Conservation (phyloP, 2,797 vertebrate genomes). For the Decapterus maruadsi region DNA sequence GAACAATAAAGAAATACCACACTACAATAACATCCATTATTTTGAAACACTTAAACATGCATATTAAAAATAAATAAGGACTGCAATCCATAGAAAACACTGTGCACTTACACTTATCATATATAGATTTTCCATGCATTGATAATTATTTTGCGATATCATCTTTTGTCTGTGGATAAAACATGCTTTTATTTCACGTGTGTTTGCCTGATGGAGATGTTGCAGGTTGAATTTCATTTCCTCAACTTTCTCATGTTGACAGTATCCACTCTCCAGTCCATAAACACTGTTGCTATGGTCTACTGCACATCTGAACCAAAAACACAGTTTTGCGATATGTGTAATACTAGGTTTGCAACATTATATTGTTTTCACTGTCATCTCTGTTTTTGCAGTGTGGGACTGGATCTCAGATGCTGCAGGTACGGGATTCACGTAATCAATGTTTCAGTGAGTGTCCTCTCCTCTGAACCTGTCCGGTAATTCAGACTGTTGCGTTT, state of each 20-base stretch:
- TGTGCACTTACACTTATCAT: too few species aligned
- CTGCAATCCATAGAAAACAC: neutral
- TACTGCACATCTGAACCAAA: neutral
- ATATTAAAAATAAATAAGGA: neutral
- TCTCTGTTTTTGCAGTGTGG: constrained; percentile 81
- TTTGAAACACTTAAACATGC: neutral
- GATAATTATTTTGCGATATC: too few species aligned
- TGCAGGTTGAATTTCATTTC: neutral
- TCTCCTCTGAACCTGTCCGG: neutral
- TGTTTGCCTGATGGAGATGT: too few species aligned
- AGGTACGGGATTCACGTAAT: constrained; percentile 71
- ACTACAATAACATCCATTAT: too few species aligned
- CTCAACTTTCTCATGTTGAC: neutral
- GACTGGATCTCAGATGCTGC: constrained; percentile 85
- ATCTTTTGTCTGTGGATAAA: too few species aligned
- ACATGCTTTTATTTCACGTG: too few species aligned
- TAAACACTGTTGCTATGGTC: neutral
- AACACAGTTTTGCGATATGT: neutral
- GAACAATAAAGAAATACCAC: neutral
- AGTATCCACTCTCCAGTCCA: neutral
- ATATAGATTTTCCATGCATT: too few species aligned
- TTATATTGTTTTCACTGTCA: neutral
- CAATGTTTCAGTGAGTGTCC: neutral
- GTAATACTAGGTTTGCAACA: neutral
- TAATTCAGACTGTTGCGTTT: neutral